These are phyloP conservation scores for Ectobius pallidus DNA, from an alignment of 2,888 invertebrate species.

Conservation along the genomic window DNA sequence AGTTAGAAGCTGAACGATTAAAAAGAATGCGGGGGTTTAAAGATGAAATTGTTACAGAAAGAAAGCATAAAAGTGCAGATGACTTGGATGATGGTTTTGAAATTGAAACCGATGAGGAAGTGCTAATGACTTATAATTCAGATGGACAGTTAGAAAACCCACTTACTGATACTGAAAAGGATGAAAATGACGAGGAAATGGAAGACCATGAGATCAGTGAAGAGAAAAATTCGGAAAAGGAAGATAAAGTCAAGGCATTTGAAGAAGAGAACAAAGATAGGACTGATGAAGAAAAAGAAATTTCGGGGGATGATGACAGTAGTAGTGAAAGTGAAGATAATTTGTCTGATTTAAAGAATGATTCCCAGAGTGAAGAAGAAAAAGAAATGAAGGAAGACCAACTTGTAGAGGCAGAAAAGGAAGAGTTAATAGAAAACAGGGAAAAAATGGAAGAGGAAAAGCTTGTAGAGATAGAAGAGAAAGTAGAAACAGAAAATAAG, in stretches of 20 bases:
- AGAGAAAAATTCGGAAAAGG: background rate
- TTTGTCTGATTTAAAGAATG: slow-evolving; percentile 59
- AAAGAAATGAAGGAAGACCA: slow-evolving; percentile 3
- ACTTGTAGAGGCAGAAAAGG: background rate
- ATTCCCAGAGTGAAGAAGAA: slow-evolving; percentile 33
- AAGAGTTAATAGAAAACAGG: slow-evolving; percentile 31
- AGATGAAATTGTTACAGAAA: slow-evolving; percentile 46
- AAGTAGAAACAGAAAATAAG: background rate
- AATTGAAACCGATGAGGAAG: background rate
- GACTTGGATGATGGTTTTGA: slow-evolving; percentile 79
- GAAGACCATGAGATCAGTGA: background rate
- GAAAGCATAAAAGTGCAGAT: slow-evolving; percentile 78
- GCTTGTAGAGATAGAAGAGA: background rate
- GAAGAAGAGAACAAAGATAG: background rate
- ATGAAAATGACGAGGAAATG: slow-evolving; percentile 35
- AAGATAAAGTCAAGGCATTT: background rate
- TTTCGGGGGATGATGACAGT: background rate
- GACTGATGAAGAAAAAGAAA: background rate
- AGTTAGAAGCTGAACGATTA: slow-evolving; percentile 77
- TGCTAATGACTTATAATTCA: background rate
- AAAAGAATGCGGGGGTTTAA: slow-evolving; percentile 75
- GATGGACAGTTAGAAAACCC: background rate
- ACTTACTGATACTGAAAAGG: background rate
- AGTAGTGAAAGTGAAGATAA: slow-evolving; percentile 49
- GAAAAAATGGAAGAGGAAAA: slow-evolving; percentile 3